These are phyloP conservation scores for Protonemura montana DNA, from an alignment of 2,888 invertebrate species.

Conservation along the genomic window DNA sequence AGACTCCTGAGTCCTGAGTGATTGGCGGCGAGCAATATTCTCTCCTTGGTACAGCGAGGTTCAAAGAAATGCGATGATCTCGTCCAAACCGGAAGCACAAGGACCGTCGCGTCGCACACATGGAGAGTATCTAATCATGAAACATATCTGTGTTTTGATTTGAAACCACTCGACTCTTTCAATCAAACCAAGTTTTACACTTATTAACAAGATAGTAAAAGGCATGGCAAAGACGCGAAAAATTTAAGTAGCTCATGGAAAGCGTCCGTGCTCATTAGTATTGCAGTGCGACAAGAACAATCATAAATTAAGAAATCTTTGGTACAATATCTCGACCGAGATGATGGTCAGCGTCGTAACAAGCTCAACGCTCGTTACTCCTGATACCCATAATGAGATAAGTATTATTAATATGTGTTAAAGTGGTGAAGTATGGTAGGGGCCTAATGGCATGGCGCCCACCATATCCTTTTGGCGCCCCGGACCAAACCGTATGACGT, in stretches of 20 bases:
- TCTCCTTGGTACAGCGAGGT: neutral
- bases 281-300: neutral
- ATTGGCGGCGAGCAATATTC: neutral
- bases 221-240: neutral
- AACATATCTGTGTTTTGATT: neutral
- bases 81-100: too few species aligned
- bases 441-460: slow-evolving; percentile 21
- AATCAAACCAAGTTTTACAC: neutral
- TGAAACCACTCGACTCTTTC: neutral
- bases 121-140: neutral
- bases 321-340: neutral
- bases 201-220: neutral
- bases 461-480: slow-evolving; percentile 31
- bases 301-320: slow-evolving; percentile 12
- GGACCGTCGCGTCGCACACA: neutral
- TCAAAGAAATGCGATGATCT: too few species aligned
- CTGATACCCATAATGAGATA: slow-evolving; percentile 15
- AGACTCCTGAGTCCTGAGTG: neutral
- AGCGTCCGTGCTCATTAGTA: neutral
- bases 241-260: neutral
- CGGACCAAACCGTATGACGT: neutral
- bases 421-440: slow-evolving; percentile 9
- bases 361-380: neutral
- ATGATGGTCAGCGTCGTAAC: neutral
- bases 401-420: slow-evolving; percentile 34